Evolutionary conservation across 1,140 invertebrate species (phyloP).

Genomic region (Archivesica marissinica): DNA sequence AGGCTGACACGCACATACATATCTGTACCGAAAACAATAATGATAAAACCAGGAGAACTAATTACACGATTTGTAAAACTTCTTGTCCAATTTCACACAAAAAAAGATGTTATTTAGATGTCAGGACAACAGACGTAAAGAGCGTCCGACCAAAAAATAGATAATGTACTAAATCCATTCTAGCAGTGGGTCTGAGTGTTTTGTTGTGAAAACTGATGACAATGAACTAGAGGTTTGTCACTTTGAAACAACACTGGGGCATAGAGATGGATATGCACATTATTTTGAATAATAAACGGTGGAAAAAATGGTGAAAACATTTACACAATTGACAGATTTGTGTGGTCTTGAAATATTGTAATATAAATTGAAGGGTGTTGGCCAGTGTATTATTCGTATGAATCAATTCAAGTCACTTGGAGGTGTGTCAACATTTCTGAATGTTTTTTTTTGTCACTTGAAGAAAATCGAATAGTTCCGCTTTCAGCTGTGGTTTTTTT

Average conservation of each 20-base stretch:
- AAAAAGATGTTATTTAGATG: neutral
- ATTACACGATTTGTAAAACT: conserved; percentile 24
- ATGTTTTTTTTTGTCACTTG: too few species aligned
- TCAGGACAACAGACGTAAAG: neutral
- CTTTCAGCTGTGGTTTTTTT: too few species aligned
- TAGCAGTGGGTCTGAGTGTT: neutral
- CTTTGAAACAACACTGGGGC: neutral
- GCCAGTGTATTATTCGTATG: too few species aligned
- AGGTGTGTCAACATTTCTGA: too few species aligned
- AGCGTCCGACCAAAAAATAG: neutral
- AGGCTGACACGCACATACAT: neutral
- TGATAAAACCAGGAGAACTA: neutral
- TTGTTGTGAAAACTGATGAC: neutral
- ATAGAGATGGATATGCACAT: neutral
- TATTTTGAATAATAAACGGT: neutral
- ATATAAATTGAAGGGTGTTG: too few species aligned
- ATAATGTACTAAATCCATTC: neutral
- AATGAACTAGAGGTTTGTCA: neutral
- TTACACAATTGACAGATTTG: too few species aligned
- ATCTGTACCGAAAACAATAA: neutral
- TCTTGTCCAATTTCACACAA: conserved; percentile 13
- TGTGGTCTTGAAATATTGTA: too few species aligned
- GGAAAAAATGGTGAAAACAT: neutral
- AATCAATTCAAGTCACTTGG: too few species aligned
- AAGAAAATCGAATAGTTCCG: too few species aligned